Evolutionary conservation across 1,140 invertebrate species (phyloP).

Genomic region (Drosophila hydei): DNA sequence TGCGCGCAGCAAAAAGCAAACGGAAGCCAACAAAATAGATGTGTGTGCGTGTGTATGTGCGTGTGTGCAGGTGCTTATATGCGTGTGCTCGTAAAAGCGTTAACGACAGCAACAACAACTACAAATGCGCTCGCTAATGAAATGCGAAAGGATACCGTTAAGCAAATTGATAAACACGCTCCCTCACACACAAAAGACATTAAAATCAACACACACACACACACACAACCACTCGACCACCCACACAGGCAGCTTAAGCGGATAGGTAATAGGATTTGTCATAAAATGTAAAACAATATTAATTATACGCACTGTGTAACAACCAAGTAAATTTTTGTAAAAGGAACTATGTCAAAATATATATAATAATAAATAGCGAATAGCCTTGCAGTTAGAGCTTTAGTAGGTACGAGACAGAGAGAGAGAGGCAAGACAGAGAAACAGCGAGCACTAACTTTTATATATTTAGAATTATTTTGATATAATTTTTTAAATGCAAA

Average conservation of each 20-base stretch:
- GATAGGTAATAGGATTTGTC: slow-evolving; percentile 5
- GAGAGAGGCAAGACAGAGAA: no score
- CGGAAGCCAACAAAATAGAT: slow-evolving; percentile 20
- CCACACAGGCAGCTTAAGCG: slow-evolving; percentile 7
- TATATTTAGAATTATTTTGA: no score
- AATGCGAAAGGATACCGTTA: slow-evolving; percentile 34
- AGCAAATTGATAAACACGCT: slow-evolving; percentile 65
- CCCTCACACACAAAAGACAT: not conserved
- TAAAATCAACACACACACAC: slow-evolving; percentile 15
- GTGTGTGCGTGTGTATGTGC: slow-evolving; percentile 16
- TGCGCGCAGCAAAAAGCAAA: slow-evolving; percentile 30
- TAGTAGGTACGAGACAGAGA: no score
- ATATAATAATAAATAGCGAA: not conserved
- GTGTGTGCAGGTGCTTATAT: slow-evolving; percentile 15
- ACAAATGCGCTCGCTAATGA: slow-evolving; percentile 16
- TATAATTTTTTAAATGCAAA: no score
- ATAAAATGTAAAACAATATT: slow-evolving; percentile 58
- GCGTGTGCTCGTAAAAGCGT: slow-evolving; percentile 36
- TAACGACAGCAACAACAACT: slow-evolving; percentile 15
- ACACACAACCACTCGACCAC: slow-evolving; percentile 8
- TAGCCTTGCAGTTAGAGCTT: slow-evolving; percentile 13
- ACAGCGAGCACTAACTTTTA: no score
- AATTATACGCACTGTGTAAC: slow-evolving; percentile 71
- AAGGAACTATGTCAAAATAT: not conserved
- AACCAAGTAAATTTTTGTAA: slow-evolving; percentile 34